Evolutionary conservation across 2,113 vertebrate species (phyloP), one percentile per base, ranked within the genome.

Genomic region (Callopanchax toddi): DNA sequence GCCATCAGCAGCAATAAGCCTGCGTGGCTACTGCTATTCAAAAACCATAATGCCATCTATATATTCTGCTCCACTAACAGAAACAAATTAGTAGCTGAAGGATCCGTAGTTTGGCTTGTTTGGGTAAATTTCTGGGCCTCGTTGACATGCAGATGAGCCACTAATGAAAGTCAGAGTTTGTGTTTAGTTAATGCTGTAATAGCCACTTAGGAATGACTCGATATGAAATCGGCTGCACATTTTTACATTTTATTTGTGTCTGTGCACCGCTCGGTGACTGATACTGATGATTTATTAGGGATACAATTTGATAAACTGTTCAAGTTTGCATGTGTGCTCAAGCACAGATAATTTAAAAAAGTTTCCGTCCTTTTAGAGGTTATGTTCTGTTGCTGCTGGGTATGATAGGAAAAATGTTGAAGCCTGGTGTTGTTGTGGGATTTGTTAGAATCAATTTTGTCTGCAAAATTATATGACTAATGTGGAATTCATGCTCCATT

Each of bases 1-100:
- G 82, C 65, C 64, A 81, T 84, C 83, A 50, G 60, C 68, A 42
- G 54, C 71, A 82, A 77, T 69, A 74, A 56, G 56, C 63, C 72
- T 17, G 25, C 39, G 44, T 63, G 68, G 74, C 80, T 74, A 49
- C 50, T 70, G 57, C 76, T 59, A 70, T 85, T 86, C 70, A 73
- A 46, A 71, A 51, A 26, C 53, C 73, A 79, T 73, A 59, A 72
- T 75, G 64, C 54, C 18, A 15, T 29, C 60, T 60, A 36, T 71
- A 67, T 61, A 79, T 78, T 78, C 16, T 48, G 66, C 26, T 74
- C 49, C 59, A 58, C 21, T 45, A 81, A 68, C 53, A 20, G 52
- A 26, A 68, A 48, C 54, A 74, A 74, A 87, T 81, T 61, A 63
- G 74, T 43, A 12, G 49, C 58, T 63, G 71, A 65, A 68, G 53